Evolutionary conservation across 2,797 vertebrate genomes (phyloP), one percentile per base, ranked within the genome.

Genomic region (Phoxinus dragarum): DNA sequence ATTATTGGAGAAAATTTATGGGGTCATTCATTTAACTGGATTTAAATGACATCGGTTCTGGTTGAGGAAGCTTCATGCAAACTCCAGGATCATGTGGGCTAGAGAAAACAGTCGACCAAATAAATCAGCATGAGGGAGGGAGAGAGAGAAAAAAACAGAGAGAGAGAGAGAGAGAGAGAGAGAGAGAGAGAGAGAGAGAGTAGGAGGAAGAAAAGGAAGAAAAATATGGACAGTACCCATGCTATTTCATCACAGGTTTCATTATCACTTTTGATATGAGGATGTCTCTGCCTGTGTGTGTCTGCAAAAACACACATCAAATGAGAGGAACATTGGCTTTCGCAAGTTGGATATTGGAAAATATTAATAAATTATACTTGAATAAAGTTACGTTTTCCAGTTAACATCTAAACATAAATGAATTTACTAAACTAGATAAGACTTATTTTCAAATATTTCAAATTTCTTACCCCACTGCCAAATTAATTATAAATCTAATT

Each of bases 1-100:
- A 96, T 97, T 97, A 97, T 96, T 97, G 95, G 94, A 96, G 95
- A 92, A 93, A 96, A 97, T 97, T 96, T 97, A 97, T 96, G 96
- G 96, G 96, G 95, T 96, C 96, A 97, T 98, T 97, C 96, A 96
- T 97, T 97, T 97, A 94, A 95, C 96, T 95, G 95, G 95, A 96
- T 96, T 95, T 95, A 96, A 96, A 97, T 96, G 97, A 96, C 96
- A 96, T 94, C 75, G 94, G 96, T 96, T 97, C 95, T 96, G 96
- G 96, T 96, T 97, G 96, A 97, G 94, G 93, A 94, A 91, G 91
- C 91, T 93, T 94, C 91, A 94, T 94, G 95, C 96, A 96, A 96
- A 96, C 94, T 95, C 94, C 94, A 93, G 92, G 94, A 95, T 95
- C 95, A 92, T 95, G 95, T 95, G 95, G 96, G 95, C 96, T 96